A percentile compares a stretch with the other conserved stretches of the same genome.
phyloP scores from a whole-genome alignment of 2,797 vertebrate species.

The Oryzias sinensis region DNA sequence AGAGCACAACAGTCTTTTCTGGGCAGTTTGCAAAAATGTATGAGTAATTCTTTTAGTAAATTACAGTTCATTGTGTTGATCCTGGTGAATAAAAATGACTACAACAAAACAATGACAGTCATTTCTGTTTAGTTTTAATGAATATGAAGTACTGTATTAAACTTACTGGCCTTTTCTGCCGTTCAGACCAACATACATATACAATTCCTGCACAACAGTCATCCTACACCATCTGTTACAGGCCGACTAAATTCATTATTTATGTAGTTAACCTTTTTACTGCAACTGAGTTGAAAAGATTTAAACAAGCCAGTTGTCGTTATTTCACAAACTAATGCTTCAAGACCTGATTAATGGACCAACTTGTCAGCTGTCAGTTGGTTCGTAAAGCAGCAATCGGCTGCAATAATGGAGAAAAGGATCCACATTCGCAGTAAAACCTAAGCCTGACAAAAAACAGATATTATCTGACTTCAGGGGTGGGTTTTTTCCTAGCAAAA shows the following conservation, averaged over 20 bases:
- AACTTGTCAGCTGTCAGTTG: conserved; percentile 13
- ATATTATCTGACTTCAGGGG: background rate
- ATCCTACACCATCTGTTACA: conserved; percentile 8
- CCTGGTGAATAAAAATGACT: too few relatives aligned
- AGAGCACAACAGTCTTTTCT: too few relatives aligned
- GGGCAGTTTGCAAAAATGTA: too few relatives aligned
- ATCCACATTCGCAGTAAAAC: conserved; percentile 10
- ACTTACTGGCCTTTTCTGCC: background rate
- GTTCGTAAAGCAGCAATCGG: conserved; percentile 12
- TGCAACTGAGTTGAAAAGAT: conserved; percentile 26
- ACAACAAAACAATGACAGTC: too few relatives aligned
- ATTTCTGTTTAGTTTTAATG: background rate
- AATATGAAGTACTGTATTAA: background rate
- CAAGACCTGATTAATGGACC: conserved; percentile 26
- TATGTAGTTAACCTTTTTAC: conserved; percentile 46
- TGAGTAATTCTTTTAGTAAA: too few relatives aligned
- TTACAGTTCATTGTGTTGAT: too few relatives aligned
- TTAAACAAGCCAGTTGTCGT: conserved; percentile 37
- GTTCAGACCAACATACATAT: conserved; percentile 7
- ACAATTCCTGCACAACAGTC: background rate
- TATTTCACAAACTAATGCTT: conserved; percentile 30
- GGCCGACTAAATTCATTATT: conserved; percentile 24
- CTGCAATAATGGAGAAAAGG: conserved; percentile 27
- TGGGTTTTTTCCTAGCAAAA: too few relatives aligned
- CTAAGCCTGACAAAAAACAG: background rate